Percentiles rank a stretch among this genome's conserved stretches.
Evolutionary conservation across 2,888 invertebrate genomes (phyloP).

Genomic region (Eupelmus urozonus): DNA sequence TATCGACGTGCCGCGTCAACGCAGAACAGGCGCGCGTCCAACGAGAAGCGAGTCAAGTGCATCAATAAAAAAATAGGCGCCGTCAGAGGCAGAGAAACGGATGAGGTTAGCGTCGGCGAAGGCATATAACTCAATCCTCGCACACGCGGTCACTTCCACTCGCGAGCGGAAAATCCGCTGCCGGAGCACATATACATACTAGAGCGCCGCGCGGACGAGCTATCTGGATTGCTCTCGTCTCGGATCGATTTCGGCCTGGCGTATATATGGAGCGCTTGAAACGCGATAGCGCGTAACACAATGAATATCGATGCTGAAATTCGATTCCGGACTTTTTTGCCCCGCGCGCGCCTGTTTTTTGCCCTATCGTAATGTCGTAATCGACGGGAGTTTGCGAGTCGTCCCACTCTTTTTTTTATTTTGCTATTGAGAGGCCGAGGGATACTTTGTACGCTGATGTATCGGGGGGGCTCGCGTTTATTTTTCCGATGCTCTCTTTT

Average conservation of each 20-base stretch:
- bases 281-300: constrained; percentile 39
- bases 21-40: too few species aligned
- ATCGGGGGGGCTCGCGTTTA: too few species aligned
- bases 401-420: too few species aligned
- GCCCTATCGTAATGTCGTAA: constrained; percentile 1
- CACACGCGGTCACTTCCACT: not conserved
- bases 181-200: too few species aligned
- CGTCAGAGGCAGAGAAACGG: not conserved
- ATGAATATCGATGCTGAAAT: constrained; percentile 51
- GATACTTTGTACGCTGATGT: too few species aligned
- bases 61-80: not conserved
- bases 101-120: not conserved
- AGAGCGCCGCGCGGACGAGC: too few species aligned
- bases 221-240: constrained; percentile 10
- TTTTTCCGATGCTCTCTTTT: too few species aligned
- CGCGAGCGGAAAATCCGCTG: not conserved
- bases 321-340: constrained; percentile 34
- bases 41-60: too few species aligned
- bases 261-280: constrained; percentile 23
- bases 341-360: too few species aligned
- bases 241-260: constrained; percentile 32
- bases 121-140: constrained; percentile 1
- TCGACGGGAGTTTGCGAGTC: too few species aligned
- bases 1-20: too few species aligned
- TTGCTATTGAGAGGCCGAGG: too few species aligned